A percentile compares a stretch with the other conserved stretches of the same genome.
phyloP scores from a whole-genome alignment of 2,113 vertebrate genomes.

The Pseudopodoces humilis region DNA sequence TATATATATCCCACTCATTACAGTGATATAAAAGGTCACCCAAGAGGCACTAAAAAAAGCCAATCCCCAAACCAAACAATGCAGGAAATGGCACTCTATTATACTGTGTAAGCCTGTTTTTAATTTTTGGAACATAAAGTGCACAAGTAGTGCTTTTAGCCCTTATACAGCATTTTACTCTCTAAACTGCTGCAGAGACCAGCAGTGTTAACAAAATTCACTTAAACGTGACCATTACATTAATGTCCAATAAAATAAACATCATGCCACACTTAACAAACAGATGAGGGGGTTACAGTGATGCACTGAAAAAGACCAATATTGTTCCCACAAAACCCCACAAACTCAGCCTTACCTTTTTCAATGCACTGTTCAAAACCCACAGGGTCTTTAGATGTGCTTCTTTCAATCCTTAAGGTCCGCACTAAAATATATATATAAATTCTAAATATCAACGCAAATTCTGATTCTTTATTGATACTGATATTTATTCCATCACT shows the following conservation, averaged over 20 bases:
- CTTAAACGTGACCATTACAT: background rate
- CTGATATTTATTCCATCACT: background rate
- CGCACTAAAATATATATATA: constrained; percentile 75
- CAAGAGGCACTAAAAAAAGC: background rate
- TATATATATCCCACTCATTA: background rate
- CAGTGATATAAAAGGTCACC: background rate
- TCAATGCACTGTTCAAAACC: constrained; percentile 84
- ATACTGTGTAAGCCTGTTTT: background rate
- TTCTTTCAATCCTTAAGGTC: constrained; percentile 87
- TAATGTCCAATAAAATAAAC: background rate
- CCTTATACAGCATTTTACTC: background rate
- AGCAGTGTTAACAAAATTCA: background rate
- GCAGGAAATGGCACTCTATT: background rate
- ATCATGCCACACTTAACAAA: background rate
- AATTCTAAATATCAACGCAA: background rate
- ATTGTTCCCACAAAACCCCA: background rate
- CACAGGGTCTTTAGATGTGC: constrained; percentile 77
- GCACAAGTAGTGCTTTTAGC: background rate
- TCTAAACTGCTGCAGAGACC: background rate
- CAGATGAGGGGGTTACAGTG: background rate
- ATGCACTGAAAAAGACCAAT: background rate
- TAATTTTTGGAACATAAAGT: background rate
- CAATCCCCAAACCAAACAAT: background rate
- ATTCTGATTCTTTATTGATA: background rate
- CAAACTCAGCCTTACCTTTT: constrained; percentile 77